These are phyloP conservation scores for Trachelus iudaicus DNA, from an alignment of 2,888 invertebrate genomes.

Conservation along the genomic window DNA sequence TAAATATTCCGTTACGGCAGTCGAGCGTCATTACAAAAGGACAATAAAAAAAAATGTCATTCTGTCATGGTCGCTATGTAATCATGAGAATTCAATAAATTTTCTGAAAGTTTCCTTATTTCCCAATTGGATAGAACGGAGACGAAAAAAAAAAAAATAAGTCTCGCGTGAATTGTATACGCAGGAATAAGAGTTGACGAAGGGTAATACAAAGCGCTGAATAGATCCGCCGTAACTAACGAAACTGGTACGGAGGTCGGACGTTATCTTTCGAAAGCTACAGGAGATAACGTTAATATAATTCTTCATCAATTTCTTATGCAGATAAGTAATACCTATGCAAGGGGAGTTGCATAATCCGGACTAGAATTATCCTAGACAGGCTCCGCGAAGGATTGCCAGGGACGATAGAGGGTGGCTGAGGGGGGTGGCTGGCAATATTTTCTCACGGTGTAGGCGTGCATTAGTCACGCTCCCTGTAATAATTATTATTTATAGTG, in stretches of 20 bases:
- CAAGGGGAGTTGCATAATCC: neutral
- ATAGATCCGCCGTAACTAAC: neutral
- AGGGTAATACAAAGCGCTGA: neutral
- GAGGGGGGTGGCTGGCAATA: neutral
- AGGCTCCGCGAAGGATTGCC: neutral
- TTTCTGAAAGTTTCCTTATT: neutral
- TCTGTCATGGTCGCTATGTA: neutral
- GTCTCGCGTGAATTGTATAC: neutral
- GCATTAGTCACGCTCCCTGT: conserved; percentile 19
- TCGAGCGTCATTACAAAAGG: neutral
- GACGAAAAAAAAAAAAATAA: too few relatives aligned
- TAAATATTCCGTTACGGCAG: neutral
- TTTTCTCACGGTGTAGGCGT: conserved; percentile 1
- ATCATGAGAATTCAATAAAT: neutral
- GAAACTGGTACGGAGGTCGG: too few relatives aligned
- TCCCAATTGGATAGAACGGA: too few relatives aligned
- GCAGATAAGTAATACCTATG: neutral
- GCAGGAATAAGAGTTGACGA: neutral
- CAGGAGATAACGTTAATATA: too few relatives aligned
- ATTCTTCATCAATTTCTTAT: neutral
- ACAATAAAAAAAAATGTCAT: neutral
- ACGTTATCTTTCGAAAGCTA: too few relatives aligned
- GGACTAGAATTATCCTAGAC: neutral
- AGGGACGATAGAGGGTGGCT: neutral
- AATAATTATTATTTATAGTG: conserved; percentile 23